Percentiles rank a stretch among this genome's conserved stretches.
phyloP scores from a whole-genome alignment of 2,797 vertebrate genomes.

The Salmo trutta region DNA sequence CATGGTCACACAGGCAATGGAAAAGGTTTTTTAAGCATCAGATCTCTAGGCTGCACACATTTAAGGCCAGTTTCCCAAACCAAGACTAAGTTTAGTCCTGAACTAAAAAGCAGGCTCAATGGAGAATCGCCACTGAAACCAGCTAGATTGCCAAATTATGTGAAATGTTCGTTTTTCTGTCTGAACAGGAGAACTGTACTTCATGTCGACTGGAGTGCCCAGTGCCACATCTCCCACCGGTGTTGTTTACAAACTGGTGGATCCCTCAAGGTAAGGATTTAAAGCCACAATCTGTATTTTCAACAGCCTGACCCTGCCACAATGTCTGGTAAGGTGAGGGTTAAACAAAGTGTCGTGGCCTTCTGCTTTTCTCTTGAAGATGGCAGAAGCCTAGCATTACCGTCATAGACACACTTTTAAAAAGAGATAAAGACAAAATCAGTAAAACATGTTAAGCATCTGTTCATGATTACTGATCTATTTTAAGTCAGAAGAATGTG shows the following conservation, averaged over 20 bases:
- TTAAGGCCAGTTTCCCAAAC: neutral
- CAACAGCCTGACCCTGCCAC: neutral
- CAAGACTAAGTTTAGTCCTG: too few species aligned
- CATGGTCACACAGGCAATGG: neutral
- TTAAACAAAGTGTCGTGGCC: neutral
- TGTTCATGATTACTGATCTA: slow-evolving; percentile 36
- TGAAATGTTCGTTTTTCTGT: slow-evolving; percentile 9
- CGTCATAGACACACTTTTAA: neutral
- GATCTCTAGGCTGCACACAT: neutral
- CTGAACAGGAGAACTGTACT: slow-evolving; percentile 89
- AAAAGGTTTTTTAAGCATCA: neutral
- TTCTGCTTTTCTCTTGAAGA: neutral
- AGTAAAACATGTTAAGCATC: slow-evolving; percentile 21
- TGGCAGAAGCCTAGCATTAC: neutral
- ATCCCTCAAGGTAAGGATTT: slow-evolving; percentile 86
- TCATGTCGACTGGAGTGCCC: slow-evolving; percentile 88
- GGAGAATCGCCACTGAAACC: neutral
- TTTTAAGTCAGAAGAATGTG: neutral
- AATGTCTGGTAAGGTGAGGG: neutral
- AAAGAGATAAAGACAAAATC: neutral
- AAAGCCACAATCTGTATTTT: neutral
- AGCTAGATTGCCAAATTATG: neutral
- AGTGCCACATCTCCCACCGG: slow-evolving; percentile 84
- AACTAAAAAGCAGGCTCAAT: too few species aligned
- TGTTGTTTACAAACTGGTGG: slow-evolving; percentile 91